A percentile compares a stretch with the other conserved stretches of the same genome.
These are phyloP conservation scores for Sinonovacula constricta DNA, from an alignment of 1,140 invertebrate species.

Conservation along the genomic window DNA sequence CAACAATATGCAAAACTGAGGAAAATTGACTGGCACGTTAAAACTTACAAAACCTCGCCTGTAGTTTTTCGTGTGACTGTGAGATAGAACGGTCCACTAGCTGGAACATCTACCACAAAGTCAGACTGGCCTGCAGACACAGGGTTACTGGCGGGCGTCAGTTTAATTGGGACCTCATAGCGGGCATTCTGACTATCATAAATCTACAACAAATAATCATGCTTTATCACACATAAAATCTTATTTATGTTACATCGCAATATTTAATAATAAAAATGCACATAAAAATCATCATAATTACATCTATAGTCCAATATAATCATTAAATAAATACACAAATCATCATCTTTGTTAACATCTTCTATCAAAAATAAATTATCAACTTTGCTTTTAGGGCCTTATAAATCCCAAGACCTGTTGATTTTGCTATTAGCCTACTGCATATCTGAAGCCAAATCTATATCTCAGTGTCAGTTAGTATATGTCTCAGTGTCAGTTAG, in stretches of 20 bases:
- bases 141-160: constrained; percentile 31
- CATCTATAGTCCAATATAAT: no score
- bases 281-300: no score
- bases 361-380: no score
- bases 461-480: not conserved
- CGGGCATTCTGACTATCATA: constrained; percentile 68
- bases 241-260: no score
- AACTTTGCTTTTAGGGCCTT: no score
- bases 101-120: constrained; percentile 59
- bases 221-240: no score
- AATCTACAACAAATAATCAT: no score
- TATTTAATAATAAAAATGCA: no score
- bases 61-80: constrained; percentile 72
- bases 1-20: not conserved
- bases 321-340: no score
- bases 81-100: constrained; percentile 72
- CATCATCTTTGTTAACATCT: no score
- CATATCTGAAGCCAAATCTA: not conserved
- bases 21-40: not conserved
- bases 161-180: constrained; percentile 73
- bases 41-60: constrained; percentile 67
- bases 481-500: no score
- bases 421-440: constrained; percentile 1
- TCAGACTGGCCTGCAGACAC: constrained; percentile 45
- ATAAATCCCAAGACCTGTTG: not conserved